Base-by-base conservation (phyloP, 2,797 vertebrate species). In the Centroberyx gerrardi region DNA sequence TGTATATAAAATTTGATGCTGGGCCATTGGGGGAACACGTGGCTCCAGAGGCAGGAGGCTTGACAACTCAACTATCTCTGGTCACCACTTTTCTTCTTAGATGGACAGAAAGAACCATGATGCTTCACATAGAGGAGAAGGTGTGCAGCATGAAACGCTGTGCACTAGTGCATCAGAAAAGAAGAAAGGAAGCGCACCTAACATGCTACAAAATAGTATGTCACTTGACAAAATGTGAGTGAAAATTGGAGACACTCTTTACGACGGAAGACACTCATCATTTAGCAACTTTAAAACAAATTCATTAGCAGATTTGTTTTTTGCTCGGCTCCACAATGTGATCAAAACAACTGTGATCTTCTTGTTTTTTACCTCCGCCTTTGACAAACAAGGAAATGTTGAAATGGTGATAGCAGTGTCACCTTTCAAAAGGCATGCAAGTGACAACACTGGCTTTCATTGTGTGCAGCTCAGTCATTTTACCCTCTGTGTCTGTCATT, bases 311-410 rank as follows among this genome's bases (percentile, higher is more conserved):
- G 33, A 40, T 22, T 69, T 61, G 46, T 10, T 22, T 13, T 36
- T 36, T 27, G 8, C 22, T 40, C 7, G 5, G 51, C 44, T 38
- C 56, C 10, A 63, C 17, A 58, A 49, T 51, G 33, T 13, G 52
- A 40, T 12, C 2, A 31, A 56, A 61, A 56, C 36, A 51, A 62
- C 68, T 15, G 31, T 44, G 38, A 29, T 14, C 48, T 18, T 49
- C 1, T 62, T 40, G 7, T 8, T 33, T 59, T 63, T 61, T 62
- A n/a, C 78, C 8, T 44, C 42, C 53, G 53, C 36, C 40, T 79
- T 82, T 68, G 51, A 72, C 33, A 49, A 62, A 40, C 27, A 60
- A 75, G 40, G 44, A 68, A 55, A 62, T 61, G 64, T 79, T 7
- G 44, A 12, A 61, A 59, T n/a, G 38, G 14, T 58, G 36, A 70